Base-by-base conservation (phyloP, 2,888 invertebrate genomes). In the Crepidodera aurea region DNA sequence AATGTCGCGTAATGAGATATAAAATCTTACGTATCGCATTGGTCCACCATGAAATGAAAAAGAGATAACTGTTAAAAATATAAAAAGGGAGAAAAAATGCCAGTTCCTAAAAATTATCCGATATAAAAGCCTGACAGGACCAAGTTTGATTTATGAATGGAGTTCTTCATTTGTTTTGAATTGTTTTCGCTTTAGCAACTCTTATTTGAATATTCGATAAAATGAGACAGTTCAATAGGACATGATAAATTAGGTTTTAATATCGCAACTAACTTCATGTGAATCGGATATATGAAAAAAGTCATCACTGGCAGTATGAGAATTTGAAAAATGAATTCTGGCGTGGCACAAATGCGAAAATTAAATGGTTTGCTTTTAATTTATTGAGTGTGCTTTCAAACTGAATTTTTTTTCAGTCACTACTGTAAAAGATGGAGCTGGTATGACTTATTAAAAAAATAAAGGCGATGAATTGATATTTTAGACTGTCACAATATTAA, bases 81-180 rank as follows among this genome's bases (percentile, higher is more conserved):
- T 48, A 46, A 46, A 55, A 44, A 19, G n/a, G 25, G 39, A 12
- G 27, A 44, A 44, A 46, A 60, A 60, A 51, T 42, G 40, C n/a
- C 29, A 18, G 18, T 51, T 40, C 19, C 58, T 13, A 32, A 48
- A 39, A 58, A 27, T 40, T 50, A 48, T 34, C n/a, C 42, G 13
- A 22, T 50, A 58, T 55, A 55, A 63, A 59, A 51, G 51, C 55
- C 46, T 51, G 59, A 58, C 63, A 37, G 42, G 65, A n/a, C 50
- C 62, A 55, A 50, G 51, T 58, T 57, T 65, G 65, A 65, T 65
- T 65, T 65, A 65, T 65, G 65, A 55, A 50, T 50, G 15, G 16
- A 59, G 59, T 62, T 65, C 58, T 61, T 58, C 65, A 65, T 65
- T 65, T 55, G 60, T 61, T 65, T 54, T 51, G 61, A 65, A 65